Evolutionary conservation across 2,888 invertebrate species (phyloP).

Genomic region (Xestia xanthographa): DNA sequence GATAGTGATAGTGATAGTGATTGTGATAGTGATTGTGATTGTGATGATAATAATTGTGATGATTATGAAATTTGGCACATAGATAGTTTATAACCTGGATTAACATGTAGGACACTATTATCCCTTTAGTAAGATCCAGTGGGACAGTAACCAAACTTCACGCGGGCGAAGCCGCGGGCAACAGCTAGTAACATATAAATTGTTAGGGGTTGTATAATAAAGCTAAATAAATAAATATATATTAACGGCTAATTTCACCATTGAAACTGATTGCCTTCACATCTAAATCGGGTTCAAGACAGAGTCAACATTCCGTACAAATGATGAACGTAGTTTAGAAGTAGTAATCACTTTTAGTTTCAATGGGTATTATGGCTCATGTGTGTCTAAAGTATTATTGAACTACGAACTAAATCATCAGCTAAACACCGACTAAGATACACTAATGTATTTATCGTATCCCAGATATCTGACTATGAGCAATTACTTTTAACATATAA

Average conservation of each 20-base stretch:
- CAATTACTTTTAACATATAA: conserved; percentile 47
- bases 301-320: not conserved
- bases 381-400: not conserved
- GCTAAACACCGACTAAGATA: not conserved
- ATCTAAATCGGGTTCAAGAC: not conserved
- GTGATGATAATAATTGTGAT: too few relatives aligned
- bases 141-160: too few relatives aligned
- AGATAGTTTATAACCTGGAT: too few relatives aligned
- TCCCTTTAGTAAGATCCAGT: too few relatives aligned
- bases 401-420: not conserved
- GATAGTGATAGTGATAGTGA: too few relatives aligned
- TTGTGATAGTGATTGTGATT: too few relatives aligned
- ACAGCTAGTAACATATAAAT: too few relatives aligned
- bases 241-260: not conserved
- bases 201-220: too few relatives aligned
- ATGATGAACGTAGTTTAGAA: not conserved
- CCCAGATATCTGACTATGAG: conserved; percentile 19
- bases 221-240: too few relatives aligned
- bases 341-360: not conserved
- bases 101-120: too few relatives aligned
- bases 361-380: not conserved
- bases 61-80: too few relatives aligned
- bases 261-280: not conserved
- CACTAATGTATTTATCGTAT: conserved; percentile 1
- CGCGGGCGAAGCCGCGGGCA: too few relatives aligned